These are phyloP conservation scores for Megaceryle maxima DNA, from an alignment of 2,113 vertebrate species.

Conservation along the genomic window DNA sequence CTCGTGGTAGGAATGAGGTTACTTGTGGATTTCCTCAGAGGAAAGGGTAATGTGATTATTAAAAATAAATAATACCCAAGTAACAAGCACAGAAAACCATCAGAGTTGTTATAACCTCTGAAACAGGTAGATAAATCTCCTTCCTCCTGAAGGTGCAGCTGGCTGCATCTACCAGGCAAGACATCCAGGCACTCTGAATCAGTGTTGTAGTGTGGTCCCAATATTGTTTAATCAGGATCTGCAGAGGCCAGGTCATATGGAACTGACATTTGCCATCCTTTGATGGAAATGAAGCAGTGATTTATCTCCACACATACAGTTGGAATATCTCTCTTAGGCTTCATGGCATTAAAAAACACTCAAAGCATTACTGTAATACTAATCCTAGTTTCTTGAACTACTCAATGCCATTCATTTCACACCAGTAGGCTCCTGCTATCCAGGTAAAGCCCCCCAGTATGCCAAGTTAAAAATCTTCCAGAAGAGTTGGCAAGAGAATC, in stretches of 20 bases:
- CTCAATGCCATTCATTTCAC: neutral
- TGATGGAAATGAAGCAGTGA: neutral
- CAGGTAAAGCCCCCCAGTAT: neutral
- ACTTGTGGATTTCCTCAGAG: neutral
- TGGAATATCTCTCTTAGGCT: neutral
- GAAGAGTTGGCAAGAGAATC: neutral
- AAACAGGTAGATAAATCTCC: neutral
- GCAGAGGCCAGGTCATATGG: neutral
- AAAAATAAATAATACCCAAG: neutral
- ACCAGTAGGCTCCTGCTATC: neutral
- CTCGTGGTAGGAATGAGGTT: neutral
- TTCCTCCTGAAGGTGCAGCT: neutral
- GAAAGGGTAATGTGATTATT: neutral
- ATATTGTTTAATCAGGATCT: neutral
- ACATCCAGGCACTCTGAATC: neutral
- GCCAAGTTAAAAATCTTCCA: neutral
- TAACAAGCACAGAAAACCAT: neutral
- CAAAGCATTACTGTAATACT: neutral
- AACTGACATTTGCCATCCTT: neutral
- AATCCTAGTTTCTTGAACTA: neutral
- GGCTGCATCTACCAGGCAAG: neutral
- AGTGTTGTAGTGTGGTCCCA: neutral
- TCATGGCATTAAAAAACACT: neutral
- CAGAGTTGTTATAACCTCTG: neutral
- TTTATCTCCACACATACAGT: rapidly evolving